phyloP scores from a whole-genome alignment of 2,888 invertebrate genomes.

The Ligdia adustata region DNA sequence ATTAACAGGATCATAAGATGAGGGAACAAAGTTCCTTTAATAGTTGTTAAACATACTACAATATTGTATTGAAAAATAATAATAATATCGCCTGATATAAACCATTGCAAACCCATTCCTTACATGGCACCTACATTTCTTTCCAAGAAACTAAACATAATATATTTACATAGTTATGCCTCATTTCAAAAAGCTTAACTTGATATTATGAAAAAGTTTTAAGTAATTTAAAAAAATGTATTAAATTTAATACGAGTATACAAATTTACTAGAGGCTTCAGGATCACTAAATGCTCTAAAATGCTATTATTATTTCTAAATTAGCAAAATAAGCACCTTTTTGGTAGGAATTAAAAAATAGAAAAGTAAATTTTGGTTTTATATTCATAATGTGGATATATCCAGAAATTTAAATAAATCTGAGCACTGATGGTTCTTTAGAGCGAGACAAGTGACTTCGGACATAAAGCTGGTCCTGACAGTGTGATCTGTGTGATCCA shows the following conservation, averaged over 20 bases:
- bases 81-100: conserved; percentile 2
- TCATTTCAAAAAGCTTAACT: not conserved
- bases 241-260: too few species aligned
- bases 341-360: not conserved
- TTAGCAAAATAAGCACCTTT: conserved; percentile 64
- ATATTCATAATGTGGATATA: too few species aligned
- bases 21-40: conserved; percentile 7
- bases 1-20: conserved; percentile 16
- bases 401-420: too few species aligned
- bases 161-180: conserved; percentile 25
- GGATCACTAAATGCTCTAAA: conserved; percentile 76
- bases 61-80: too few species aligned
- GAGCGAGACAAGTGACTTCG: too few species aligned
- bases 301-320: conserved; percentile 65
- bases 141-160: conserved; percentile 9
- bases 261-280: too few species aligned
- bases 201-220: too few species aligned
- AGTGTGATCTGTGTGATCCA: too few species aligned
- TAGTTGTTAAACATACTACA: conserved; percentile 3
- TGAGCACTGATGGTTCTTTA: too few species aligned
- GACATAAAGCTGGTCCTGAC: too few species aligned
- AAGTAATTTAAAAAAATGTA: too few species aligned
- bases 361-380: too few species aligned
- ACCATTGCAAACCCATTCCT: conserved; percentile 5
- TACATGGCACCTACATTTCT: conserved; percentile 34